Evolutionary conservation across 2,113 vertebrate genomes (phyloP).

Genomic region (Rostratula benghalensis): DNA sequence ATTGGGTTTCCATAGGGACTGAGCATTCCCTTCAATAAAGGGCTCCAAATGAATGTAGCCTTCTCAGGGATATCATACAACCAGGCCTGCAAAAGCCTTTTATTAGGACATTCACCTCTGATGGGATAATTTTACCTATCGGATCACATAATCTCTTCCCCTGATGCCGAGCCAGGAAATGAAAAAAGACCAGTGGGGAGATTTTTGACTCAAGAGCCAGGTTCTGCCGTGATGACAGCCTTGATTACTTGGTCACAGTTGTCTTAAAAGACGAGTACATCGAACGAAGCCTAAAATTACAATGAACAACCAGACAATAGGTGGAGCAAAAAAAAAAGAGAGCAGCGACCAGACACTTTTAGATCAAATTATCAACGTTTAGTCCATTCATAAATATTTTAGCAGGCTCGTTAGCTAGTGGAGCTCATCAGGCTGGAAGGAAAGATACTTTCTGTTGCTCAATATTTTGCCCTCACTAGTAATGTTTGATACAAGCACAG

Average conservation of each 20-base stretch:
- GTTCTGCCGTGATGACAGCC: slow-evolving; percentile 39
- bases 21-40: slow-evolving; percentile 43
- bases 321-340: background rate
- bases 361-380: background rate
- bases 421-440: background rate
- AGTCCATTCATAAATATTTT: background rate
- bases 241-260: slow-evolving; percentile 28
- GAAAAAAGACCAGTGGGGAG: slow-evolving; percentile 27
- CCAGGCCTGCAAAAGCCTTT: slow-evolving; percentile 71
- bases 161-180: slow-evolving; percentile 63
- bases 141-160: slow-evolving; percentile 69
- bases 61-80: slow-evolving; percentile 81
- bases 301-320: background rate
- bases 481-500: background rate
- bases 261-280: background rate
- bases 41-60: slow-evolving; percentile 7
- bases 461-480: rapidly evolving
- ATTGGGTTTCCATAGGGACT: slow-evolving; percentile 22
- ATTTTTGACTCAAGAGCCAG: slow-evolving; percentile 24
- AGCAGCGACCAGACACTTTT: background rate
- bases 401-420: background rate
- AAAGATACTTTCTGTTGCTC: background rate
- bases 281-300: background rate
- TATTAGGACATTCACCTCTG: slow-evolving; percentile 68
- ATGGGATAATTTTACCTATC: slow-evolving; percentile 74